Evolutionary conservation across 2,888 invertebrate species (phyloP), one percentile per base, ranked within the genome.

Genomic region (Hirudinaria manillensis): DNA sequence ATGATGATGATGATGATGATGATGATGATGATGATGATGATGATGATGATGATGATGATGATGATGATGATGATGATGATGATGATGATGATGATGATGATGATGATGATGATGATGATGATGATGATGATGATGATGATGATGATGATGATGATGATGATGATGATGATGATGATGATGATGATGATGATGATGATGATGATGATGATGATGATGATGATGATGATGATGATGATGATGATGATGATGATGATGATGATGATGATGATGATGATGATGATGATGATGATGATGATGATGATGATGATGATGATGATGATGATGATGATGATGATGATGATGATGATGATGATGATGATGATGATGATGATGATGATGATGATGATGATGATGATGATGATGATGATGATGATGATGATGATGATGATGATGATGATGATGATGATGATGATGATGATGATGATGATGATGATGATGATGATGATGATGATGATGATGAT

Each of bases 181-280:
- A 72, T n/a, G 72, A 3, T 34, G 55, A 2, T 53, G 72, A 16
- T 34, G 55, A 16, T 53, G 72, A 16, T 34, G 72, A 16, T 53
- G 72, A 72, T 27, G 55, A 72, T 27, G 72, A 83, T 36, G 81
- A 82, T 51, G 73, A 66, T n/a, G 66, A 66, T n/a, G 66, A 66
- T n/a, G 66, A 66, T n/a, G 66, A 66, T n/a, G 66, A 66, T n/a
- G 66, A 66, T n/a, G 66, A 66, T n/a, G 66, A 66, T n/a, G 66
- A 66, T n/a, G 66, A 66, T n/a, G 66, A 66, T n/a, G 66, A 66
- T n/a, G 66, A 66, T n/a, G 66, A 66, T n/a, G 66, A 66, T n/a
- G 66, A 66, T n/a, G 66, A 66, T n/a, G 13, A 21, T 16, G n/a
- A 70, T 21, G 70, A 70, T 21, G 70, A 34, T 19, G 70, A 70